phyloP scores from a whole-genome alignment of 2,113 vertebrate species.

The Macrotus californicus region DNA sequence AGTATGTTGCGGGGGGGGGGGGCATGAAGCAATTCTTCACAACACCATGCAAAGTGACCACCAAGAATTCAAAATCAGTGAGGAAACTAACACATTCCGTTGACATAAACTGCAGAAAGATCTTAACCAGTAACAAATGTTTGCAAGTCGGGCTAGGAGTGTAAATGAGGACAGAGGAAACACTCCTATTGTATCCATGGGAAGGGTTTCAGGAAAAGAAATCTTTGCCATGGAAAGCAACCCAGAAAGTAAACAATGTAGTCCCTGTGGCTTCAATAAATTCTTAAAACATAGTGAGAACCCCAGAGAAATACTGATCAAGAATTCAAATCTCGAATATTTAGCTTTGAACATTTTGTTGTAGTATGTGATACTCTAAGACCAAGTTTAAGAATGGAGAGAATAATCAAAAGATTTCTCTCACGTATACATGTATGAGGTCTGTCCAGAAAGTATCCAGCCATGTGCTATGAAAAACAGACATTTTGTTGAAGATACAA shows the following conservation, averaged over 20 bases:
- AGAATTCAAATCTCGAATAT: neutral
- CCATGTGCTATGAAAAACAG: too few species aligned
- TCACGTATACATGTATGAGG: too few species aligned
- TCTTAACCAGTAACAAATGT: neutral
- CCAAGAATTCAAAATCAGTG: neutral
- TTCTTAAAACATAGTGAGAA: neutral
- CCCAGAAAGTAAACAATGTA: constrained; percentile 3
- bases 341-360: neutral
- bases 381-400: neutral
- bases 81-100: neutral
- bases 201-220: constrained; percentile 21
- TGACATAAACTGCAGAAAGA: neutral
- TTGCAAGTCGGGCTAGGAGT: constrained; percentile 8
- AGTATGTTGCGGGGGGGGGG: neutral
- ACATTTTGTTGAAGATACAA: too few species aligned
- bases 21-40: neutral
- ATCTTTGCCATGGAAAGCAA: constrained; percentile 6
- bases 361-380: neutral
- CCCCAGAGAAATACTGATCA: neutral
- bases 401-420: neutral
- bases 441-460: too few species aligned
- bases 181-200: neutral
- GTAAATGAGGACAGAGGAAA: neutral
- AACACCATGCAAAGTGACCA: neutral
- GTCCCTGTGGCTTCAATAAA: neutral